A percentile compares a stretch with the other conserved stretches of the same genome.
Conservation (phyloP, 2,888 invertebrate species). For the Nipponacmea schrenckii region DNA sequence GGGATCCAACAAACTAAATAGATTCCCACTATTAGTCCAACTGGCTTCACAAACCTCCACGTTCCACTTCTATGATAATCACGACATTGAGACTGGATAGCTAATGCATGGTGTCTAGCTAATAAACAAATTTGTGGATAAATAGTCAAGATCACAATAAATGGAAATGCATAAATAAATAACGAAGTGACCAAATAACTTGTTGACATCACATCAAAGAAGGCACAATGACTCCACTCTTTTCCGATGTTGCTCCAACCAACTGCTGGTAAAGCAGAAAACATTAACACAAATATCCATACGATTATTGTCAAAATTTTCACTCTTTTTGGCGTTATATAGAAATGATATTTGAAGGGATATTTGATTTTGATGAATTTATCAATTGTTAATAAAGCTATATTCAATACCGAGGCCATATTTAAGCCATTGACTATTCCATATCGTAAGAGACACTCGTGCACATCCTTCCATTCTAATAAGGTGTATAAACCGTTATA, state of each 20-base stretch:
- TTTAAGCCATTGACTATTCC: slow-evolving; percentile 16
- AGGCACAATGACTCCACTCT: slow-evolving; percentile 10
- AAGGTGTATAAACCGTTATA: slow-evolving; percentile 19
- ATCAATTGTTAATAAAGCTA: slow-evolving; percentile 14
- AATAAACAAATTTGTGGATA: slow-evolving; percentile 17
- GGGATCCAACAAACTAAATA: slow-evolving; percentile 17
- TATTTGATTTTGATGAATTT: slow-evolving; percentile 16
- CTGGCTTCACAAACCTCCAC: slow-evolving; percentile 14
- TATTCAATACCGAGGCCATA: slow-evolving; percentile 17
- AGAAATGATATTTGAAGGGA: slow-evolving; percentile 10
- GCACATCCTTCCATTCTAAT: slow-evolving; percentile 17
- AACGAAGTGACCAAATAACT: slow-evolving; percentile 14
- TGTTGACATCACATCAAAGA: slow-evolving; percentile 16
- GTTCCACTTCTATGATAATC: not conserved
- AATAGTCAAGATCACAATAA: slow-evolving; percentile 13
- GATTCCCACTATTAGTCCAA: slow-evolving; percentile 17
- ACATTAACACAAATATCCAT: slow-evolving; percentile 11
- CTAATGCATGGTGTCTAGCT: slow-evolving; percentile 16
- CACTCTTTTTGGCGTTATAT: slow-evolving; percentile 12
- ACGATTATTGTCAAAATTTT: not conserved
- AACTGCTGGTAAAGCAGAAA: slow-evolving; percentile 9
- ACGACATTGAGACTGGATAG: slow-evolving; percentile 6
- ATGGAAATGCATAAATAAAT: slow-evolving; percentile 11
- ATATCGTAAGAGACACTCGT: slow-evolving; percentile 17
- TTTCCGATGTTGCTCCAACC: slow-evolving; percentile 10